Percentiles rank a stretch among this genome's conserved stretches.
These are phyloP conservation scores for Lordiphosa stackelbergi DNA, from an alignment of 1,140 invertebrate species.

Conservation along the genomic window DNA sequence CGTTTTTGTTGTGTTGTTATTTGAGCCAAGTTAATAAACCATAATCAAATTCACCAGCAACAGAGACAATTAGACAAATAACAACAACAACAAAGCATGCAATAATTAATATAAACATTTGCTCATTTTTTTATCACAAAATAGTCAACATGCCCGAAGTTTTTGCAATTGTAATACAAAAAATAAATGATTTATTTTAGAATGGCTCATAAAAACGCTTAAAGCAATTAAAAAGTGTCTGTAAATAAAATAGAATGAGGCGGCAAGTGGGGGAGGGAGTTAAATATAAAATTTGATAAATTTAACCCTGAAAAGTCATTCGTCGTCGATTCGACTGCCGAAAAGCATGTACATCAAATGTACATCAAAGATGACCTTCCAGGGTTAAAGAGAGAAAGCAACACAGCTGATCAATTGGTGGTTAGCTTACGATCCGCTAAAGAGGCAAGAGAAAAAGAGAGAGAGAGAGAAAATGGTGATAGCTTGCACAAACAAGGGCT, in stretches of 20 bases:
- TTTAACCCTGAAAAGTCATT: neutral
- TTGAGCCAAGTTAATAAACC: constrained; percentile 52
- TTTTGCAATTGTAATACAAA: constrained; percentile 10
- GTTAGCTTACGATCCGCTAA: too few relatives aligned
- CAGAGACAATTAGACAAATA: constrained; percentile 31
- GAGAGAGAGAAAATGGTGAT: constrained; percentile 6
- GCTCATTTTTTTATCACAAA: constrained; percentile 11
- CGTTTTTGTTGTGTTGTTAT: neutral
- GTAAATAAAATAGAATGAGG: too few relatives aligned
- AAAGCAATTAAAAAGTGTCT: constrained; percentile 7
- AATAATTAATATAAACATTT: constrained; percentile 20
- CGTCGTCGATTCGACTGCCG: too few relatives aligned
- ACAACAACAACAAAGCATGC: constrained; percentile 34
- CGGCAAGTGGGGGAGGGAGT: too few relatives aligned
- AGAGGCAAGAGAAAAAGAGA: constrained; percentile 13
- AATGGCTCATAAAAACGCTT: neutral
- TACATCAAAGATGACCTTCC: too few relatives aligned
- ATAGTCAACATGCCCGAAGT: constrained; percentile 9
- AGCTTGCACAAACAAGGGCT: neutral
- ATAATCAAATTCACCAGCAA: constrained; percentile 42
- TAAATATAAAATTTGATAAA: constrained; percentile 2
- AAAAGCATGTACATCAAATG: too few relatives aligned
- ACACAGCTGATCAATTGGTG: constrained; percentile 1
- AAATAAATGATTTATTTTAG: constrained; percentile 3
- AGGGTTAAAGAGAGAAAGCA: neutral